Base-by-base conservation (phyloP, 1,140 invertebrate genomes). In the Zophobas morio region DNA sequence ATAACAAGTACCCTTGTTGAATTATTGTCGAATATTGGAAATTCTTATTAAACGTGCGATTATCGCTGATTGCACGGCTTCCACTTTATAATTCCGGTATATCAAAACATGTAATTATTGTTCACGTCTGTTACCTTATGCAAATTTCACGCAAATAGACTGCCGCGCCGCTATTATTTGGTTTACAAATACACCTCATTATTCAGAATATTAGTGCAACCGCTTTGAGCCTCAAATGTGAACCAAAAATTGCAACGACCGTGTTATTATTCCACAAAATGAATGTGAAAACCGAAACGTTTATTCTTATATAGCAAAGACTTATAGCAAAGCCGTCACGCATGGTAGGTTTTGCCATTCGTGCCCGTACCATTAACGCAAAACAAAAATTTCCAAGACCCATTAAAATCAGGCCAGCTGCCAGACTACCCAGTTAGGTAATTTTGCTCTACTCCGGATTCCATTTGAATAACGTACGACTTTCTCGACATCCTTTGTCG, bases 101-200 rank as follows among this genome's bases (percentile, higher is more conserved):
- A 66, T 40, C 60, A 66, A 66, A 66, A 2, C 2, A 42, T 20
- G 42, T 66, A 66, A 42, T 66, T 66, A 66, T 42, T 40, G 39
- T 66, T 42, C n/a, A n/a, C n/a, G 60, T 51, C 49, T 5, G n/a
- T 42, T 66, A 6, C 60, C 8, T 66, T 66, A 60, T 35, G 42
- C 6, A 66, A 42, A 42, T 66, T 63, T 6, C 57, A 63, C 40
- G 57, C 57, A 39, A 66, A 66, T 42, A 46, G 42, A 46, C 3
- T 46, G 6, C 42, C 42, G 42, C 37, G 42, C 37, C 60, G 39
- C 34, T 60, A 8, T 39, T 37, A 60, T 60, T 60, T 66, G 60
- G 39, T 66, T 66, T 66, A 66, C 37, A 42, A 66, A 66, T 40
- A 6, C 60, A 42, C 39, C 60, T 66, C 60, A 66, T 66, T 66